Evolutionary conservation across 2,888 invertebrate species (phyloP), one percentile per base, ranked within the genome.

Genomic region (Acanthosepion lycidas): DNA sequence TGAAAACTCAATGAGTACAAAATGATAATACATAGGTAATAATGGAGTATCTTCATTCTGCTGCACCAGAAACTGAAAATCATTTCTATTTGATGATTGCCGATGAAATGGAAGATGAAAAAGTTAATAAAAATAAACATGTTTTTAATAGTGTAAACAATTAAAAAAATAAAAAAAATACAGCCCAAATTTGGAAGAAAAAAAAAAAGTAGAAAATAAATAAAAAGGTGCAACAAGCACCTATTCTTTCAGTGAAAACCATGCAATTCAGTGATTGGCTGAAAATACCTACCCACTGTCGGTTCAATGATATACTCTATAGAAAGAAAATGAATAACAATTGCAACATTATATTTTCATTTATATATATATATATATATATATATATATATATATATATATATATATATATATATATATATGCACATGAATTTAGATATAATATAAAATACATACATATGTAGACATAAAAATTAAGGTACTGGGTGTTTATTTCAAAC

Each of bases 311-410:
- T 78, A 78, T 8, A 8, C 12, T 78, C 78, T 78, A 78, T 33
- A 78, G 78, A 78, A 78, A 78, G n/a, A 78, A 78, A 78, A 78
- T 9, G n/a, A 78, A 78, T 78, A 78, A 78, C n/a, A 78, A 78
- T 78, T 78, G 78, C 78, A 78, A 33, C 3, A 42, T 42, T 42
- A 42, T 42, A 42, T 42, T 42, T 42, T 42, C n/a, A 42, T 42
- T 1, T 2, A 42, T 42, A 42, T 42, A 42, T 42, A 42, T 42
- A 42, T 42, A 42, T 42, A 42, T 42, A 42, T 42, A 42, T 42
- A 42, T 42, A 42, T 42, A 42, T 42, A 42, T 42, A 42, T 42
- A 42, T 42, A 42, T 42, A 42, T 42, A 42, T 42, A 42, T 42
- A 42, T 42, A 42, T 42, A 42, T 42, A 42, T 42, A 42, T 42